Conservation (phyloP, 2,888 invertebrate genomes). For the Mamestra brassicae region DNA sequence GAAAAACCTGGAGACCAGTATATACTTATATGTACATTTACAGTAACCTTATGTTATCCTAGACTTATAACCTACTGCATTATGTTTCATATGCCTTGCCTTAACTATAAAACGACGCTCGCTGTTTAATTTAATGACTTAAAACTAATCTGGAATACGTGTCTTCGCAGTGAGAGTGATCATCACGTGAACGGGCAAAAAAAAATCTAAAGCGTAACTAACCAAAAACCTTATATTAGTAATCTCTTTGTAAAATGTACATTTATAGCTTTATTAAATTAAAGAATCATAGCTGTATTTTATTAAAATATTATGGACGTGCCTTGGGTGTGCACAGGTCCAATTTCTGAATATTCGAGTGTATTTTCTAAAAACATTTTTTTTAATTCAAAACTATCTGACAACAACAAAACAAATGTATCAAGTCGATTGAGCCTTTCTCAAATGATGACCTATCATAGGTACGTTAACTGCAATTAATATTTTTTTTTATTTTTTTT, state of each 20-base stretch:
- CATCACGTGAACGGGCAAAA: conserved; percentile 34
- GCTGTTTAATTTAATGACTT: background rate
- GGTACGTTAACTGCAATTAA: too few species aligned
- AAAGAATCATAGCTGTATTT: too few species aligned
- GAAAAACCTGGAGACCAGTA: background rate
- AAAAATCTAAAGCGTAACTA: conserved; percentile 37
- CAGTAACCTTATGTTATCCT: background rate
- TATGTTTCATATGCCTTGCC: background rate
- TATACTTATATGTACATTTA: background rate
- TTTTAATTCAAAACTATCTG: too few species aligned
- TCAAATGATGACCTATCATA: too few species aligned
- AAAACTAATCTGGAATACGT: conserved; percentile 16
- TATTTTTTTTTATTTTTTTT: too few species aligned
- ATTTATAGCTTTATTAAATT: background rate
- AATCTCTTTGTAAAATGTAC: conserved; percentile 39
- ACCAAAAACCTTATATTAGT: conserved; percentile 31
- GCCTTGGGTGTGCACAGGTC: too few species aligned
- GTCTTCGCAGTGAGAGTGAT: conserved; percentile 33
- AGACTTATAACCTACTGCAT: background rate
- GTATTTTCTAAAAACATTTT: too few species aligned
- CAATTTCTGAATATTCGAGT: too few species aligned
- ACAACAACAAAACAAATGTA: too few species aligned
- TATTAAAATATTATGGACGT: too few species aligned
- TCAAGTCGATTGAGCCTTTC: too few species aligned
- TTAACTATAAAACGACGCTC: background rate